phyloP scores from a whole-genome alignment of 2,113 vertebrate species.

The Psephotus haematonotus region DNA sequence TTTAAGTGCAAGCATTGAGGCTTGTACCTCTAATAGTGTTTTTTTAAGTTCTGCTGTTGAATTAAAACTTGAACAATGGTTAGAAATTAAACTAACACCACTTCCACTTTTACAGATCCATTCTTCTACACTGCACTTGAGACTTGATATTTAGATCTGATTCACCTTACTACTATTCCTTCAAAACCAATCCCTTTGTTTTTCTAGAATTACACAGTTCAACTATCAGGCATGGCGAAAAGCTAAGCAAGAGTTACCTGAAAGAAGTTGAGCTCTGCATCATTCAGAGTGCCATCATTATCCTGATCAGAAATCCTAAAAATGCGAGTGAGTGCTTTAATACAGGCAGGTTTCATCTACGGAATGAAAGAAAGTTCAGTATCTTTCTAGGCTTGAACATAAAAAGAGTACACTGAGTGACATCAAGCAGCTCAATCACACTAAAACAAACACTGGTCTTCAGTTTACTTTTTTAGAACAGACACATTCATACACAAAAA shows the following conservation, averaged over 20 bases:
- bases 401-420: neutral
- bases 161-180: neutral
- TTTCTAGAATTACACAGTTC: neutral
- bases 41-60: neutral
- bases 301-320: constrained; percentile 98
- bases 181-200: neutral
- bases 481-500: neutral
- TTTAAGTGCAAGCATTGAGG: neutral
- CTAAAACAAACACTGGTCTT: neutral
- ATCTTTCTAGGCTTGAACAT: neutral
- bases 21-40: neutral
- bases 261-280: constrained; percentile 98
- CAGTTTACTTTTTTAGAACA: neutral
- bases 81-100: neutral
- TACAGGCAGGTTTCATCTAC: constrained; percentile 93
- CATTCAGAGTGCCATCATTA: constrained; percentile 96
- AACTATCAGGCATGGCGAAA: neutral
- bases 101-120: neutral
- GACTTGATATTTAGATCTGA: neutral
- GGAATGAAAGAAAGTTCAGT: constrained; percentile 31
- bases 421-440: neutral
- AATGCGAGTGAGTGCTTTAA: constrained; percentile 95
- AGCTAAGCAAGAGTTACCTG: constrained; percentile 77
- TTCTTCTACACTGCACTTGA: neutral
- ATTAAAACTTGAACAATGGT: neutral